Percentiles rank a stretch among this genome's conserved stretches.
phyloP scores from a whole-genome alignment of 2,113 vertebrate species.

The Xiphias gladius region DNA sequence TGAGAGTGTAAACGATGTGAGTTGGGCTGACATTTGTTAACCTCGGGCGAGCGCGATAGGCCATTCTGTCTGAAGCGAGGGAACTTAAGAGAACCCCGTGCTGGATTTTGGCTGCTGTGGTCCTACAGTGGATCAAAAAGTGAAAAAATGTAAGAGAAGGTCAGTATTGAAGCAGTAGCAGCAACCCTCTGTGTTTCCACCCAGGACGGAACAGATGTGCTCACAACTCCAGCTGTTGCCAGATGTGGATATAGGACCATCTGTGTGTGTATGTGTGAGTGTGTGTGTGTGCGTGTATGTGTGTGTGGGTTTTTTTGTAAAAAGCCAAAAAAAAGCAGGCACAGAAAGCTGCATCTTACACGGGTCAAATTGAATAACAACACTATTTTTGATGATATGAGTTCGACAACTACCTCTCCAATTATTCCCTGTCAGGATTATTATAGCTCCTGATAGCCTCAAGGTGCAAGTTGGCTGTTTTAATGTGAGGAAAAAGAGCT shows the following conservation, averaged over 20 bases:
- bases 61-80: constrained; percentile 60
- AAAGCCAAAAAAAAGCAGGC: not conserved
- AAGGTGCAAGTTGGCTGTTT: constrained; percentile 42
- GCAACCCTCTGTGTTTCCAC: constrained; percentile 59
- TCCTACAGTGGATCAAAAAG: constrained; percentile 29
- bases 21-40: constrained; percentile 71
- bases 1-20: constrained; percentile 67
- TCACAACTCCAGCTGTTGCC: constrained; percentile 78
- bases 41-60: constrained; percentile 60
- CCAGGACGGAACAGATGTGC: constrained; percentile 81
- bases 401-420: constrained; percentile 33
- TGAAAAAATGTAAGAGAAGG: constrained; percentile 64
- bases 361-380: constrained; percentile 52
- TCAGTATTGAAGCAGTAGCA: constrained; percentile 60
- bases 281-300: constrained; percentile 21
- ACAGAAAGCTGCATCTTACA: constrained; percentile 22
- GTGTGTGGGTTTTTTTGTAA: not conserved
- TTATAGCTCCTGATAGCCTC: constrained; percentile 34
- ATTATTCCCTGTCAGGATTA: constrained; percentile 43
- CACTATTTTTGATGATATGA: constrained; percentile 53
- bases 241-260: constrained; percentile 77
- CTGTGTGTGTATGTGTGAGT: constrained; percentile 47
- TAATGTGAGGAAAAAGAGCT: constrained; percentile 51
- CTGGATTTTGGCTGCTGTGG: constrained; percentile 48
- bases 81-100: constrained; percentile 46